These are phyloP conservation scores for Heteronetta atricapilla DNA, from an alignment of 2,113 vertebrate genomes.

Conservation along the genomic window DNA sequence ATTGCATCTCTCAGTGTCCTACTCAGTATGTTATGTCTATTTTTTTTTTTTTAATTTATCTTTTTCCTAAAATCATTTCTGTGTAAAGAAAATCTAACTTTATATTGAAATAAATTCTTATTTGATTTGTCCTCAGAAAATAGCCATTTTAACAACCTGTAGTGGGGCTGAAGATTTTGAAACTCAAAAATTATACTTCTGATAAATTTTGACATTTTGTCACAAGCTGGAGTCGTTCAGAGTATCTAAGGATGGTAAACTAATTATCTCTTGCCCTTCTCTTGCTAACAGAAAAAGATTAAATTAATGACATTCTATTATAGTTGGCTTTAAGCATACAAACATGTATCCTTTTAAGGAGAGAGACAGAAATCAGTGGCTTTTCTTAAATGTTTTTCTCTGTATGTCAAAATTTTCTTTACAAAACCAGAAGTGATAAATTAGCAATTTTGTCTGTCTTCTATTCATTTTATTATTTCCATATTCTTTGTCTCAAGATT, in stretches of 20 bases:
- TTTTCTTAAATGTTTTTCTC: slow-evolving; percentile 19
- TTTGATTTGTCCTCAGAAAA: background rate
- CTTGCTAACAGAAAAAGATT: slow-evolving; percentile 56
- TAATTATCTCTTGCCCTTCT: slow-evolving; percentile 59
- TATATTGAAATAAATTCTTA: background rate
- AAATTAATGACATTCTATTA: slow-evolving; percentile 41
- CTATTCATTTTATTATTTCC: background rate
- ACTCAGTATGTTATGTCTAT: background rate
- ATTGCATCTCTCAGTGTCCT: background rate
- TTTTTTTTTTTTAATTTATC: slow-evolving; percentile 31
- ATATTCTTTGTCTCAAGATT: background rate
- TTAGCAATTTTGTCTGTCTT: background rate
- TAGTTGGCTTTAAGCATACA: slow-evolving; percentile 26
- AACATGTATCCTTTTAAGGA: background rate
- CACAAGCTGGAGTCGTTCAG: slow-evolving; percentile 17
- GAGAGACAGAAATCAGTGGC: background rate
- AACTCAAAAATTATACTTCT: slow-evolving; percentile 10
- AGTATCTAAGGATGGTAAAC: slow-evolving; percentile 32
- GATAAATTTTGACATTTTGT: slow-evolving; percentile 40
- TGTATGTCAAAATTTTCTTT: background rate
- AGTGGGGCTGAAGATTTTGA: background rate
- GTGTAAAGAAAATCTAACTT: background rate
- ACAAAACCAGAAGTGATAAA: slow-evolving; percentile 35
- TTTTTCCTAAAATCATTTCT: background rate
- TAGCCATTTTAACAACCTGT: background rate